Percentiles rank a stretch among this genome's conserved stretches.
phyloP scores from a whole-genome alignment of 2,888 invertebrate genomes.

The Euclidia mi region DNA sequence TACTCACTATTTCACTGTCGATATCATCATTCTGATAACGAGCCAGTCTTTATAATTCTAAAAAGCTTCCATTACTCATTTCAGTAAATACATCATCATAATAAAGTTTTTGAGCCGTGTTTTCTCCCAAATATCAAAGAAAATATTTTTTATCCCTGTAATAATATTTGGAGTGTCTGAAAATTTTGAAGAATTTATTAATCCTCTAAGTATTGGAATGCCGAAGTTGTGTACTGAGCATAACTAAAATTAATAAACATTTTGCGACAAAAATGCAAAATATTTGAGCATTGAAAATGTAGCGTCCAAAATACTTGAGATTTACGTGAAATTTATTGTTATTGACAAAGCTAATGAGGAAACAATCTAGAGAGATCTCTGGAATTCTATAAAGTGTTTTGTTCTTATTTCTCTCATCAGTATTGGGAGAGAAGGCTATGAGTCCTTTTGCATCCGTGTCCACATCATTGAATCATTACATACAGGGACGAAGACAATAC shows the following conservation, averaged over 20 bases:
- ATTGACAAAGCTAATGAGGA: not conserved
- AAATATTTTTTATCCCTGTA: conserved; percentile 17
- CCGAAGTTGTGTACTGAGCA: not conserved
- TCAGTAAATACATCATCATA: conserved; percentile 8
- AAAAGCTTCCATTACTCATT: conserved; percentile 2
- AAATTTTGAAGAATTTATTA: conserved; percentile 11
- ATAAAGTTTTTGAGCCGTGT: not conserved
- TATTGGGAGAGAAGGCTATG: conserved; percentile 12
- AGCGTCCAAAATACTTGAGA: not conserved
- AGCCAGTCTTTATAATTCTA: conserved; percentile 11
- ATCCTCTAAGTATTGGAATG: conserved; percentile 7
- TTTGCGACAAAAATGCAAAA: not conserved
- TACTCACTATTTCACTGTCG: conserved; percentile 40
- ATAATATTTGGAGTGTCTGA: conserved; percentile 21
- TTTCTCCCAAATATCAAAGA: conserved; percentile 1
- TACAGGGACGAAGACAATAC: conserved; percentile 89
- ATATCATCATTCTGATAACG: conserved; percentile 23
- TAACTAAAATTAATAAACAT: not conserved
- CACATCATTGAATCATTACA: conserved; percentile 67
- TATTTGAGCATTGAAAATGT: not conserved
- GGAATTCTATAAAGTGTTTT: not conserved
- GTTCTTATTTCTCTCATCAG: conserved; percentile 4
- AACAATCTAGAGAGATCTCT: not conserved
- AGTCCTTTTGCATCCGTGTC: conserved; percentile 68
- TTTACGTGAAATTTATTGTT: conserved; percentile 1